Evolutionary conservation across 2,888 invertebrate genomes (phyloP).

Genomic region (Stictocephala bisonia): DNA sequence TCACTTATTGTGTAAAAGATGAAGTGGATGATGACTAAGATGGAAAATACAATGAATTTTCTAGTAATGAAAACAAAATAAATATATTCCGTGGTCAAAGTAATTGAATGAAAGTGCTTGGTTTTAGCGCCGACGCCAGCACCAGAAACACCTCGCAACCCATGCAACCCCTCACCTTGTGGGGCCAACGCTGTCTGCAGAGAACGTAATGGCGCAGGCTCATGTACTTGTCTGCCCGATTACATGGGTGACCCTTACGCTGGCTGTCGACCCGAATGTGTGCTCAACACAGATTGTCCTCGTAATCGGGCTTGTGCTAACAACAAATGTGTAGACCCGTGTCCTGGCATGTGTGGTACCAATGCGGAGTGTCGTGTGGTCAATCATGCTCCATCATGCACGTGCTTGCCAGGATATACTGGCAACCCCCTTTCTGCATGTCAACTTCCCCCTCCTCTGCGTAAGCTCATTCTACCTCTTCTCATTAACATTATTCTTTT

Average conservation of each 20-base stretch:
- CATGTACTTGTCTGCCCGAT: constrained; percentile 79
- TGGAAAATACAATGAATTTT: too few relatives aligned
- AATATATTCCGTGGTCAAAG: too few relatives aligned
- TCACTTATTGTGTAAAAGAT: too few relatives aligned
- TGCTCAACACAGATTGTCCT: constrained; percentile 81
- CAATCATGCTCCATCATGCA: constrained; percentile 82
- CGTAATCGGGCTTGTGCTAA: constrained; percentile 78
- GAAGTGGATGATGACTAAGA: too few relatives aligned
- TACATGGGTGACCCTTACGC: constrained; percentile 83
- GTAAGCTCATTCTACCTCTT: constrained; percentile 71
- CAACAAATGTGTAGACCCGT: constrained; percentile 83
- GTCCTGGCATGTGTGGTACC: constrained; percentile 80
- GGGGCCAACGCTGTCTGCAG: constrained; percentile 83
- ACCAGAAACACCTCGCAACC: constrained; percentile 72
- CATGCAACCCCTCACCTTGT: constrained; percentile 83
- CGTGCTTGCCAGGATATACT: constrained; percentile 77
- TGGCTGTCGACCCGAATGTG: constrained; percentile 84
- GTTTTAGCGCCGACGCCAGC: constrained; percentile 62
- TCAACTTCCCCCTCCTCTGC: constrained; percentile 62
- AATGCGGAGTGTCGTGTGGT: constrained; percentile 80
- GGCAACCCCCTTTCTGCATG: constrained; percentile 80
- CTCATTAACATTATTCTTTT: too few relatives aligned
- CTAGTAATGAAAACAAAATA: too few relatives aligned
- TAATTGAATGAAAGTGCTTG: background rate
- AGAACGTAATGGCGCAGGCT: constrained; percentile 79